Percentiles rank a stretch among this genome's conserved stretches.
Conservation (phyloP, 1,140 invertebrate genomes). For the Oryzaephilus surinamensis region DNA sequence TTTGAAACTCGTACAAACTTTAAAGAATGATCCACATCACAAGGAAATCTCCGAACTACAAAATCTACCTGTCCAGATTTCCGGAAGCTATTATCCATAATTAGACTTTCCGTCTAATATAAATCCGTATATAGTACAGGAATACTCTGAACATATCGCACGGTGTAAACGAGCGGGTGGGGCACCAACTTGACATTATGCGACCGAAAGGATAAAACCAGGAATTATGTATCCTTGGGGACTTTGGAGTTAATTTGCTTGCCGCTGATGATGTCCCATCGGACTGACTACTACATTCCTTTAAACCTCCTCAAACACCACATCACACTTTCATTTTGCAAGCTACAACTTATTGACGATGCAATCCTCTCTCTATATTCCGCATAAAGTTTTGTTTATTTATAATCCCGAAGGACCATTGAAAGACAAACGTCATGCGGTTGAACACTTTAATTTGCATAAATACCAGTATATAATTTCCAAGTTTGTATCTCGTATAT, state of each 20-base stretch:
- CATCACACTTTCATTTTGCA: conserved; percentile 7
- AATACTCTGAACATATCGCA: conserved; percentile 11
- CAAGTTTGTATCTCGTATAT: no score
- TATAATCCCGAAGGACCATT: no score
- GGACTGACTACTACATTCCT: conserved; percentile 16
- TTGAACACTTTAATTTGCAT: no score
- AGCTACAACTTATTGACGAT: no score
- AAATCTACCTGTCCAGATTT: conserved; percentile 5
- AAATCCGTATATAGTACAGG: conserved; percentile 12
- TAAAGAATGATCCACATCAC: no score
- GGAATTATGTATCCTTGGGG: conserved; percentile 27
- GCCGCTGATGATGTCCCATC: conserved; percentile 28
- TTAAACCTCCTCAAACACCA: conserved; percentile 11
- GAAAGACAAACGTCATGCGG: conserved; percentile 10
- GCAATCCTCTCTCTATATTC: no score
- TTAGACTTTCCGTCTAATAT: conserved; percentile 10
- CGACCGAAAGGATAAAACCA: conserved; percentile 30
- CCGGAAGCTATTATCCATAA: conserved; percentile 7
- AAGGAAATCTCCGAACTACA: conserved; percentile 1
- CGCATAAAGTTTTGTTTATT: no score
- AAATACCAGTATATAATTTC: no score
- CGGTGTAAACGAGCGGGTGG: conserved; percentile 17
- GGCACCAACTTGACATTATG: conserved; percentile 20
- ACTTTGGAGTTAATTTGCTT: conserved; percentile 30
- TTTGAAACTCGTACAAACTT: no score